A percentile compares a stretch with the other conserved stretches of the same genome.
Conservation (phyloP, 1,140 invertebrate genomes). For the Meloidogyne hapla region DNA sequence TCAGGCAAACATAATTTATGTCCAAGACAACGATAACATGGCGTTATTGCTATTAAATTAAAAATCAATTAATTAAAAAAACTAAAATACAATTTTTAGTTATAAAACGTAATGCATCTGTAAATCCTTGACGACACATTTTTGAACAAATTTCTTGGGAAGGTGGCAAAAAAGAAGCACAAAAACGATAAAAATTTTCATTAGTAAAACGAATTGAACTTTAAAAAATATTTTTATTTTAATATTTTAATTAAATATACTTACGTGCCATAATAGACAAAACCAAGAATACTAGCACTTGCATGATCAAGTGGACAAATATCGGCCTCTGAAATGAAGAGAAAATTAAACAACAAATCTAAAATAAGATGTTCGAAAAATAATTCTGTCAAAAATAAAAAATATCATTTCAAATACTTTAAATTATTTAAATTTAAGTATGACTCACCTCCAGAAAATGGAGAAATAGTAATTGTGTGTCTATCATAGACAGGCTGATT, state of each 20-base stretch:
- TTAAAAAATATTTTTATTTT: neutral
- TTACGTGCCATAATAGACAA: slow-evolving; percentile 83
- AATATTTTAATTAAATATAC: neutral
- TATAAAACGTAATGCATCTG: slow-evolving; percentile 87
- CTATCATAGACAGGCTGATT: slow-evolving; percentile 83
- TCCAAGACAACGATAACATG: slow-evolving; percentile 56
- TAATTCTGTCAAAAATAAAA: slow-evolving; percentile 5
- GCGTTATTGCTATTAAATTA: slow-evolving; percentile 51
- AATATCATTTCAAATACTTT: neutral
- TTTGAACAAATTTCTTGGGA: slow-evolving; percentile 83
- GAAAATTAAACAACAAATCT: too few species aligned
- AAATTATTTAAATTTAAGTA: neutral
- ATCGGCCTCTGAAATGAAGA: slow-evolving; percentile 78
- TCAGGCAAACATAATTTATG: neutral
- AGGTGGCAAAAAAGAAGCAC: slow-evolving; percentile 85
- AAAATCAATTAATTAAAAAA: slow-evolving; percentile 4
- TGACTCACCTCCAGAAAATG: slow-evolving; percentile 90
- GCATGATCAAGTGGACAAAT: slow-evolving; percentile 87
- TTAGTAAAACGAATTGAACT: slow-evolving; percentile 77
- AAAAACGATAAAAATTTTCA: slow-evolving; percentile 80
- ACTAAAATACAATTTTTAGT: slow-evolving; percentile 75
- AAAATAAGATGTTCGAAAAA: too few species aligned
- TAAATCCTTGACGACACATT: slow-evolving; percentile 96
- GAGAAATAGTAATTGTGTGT: slow-evolving; percentile 92
- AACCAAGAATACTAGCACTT: slow-evolving; percentile 63